Conservation (phyloP, 2,797 vertebrate genomes). For the Rhinatrema bivittatum region DNA sequence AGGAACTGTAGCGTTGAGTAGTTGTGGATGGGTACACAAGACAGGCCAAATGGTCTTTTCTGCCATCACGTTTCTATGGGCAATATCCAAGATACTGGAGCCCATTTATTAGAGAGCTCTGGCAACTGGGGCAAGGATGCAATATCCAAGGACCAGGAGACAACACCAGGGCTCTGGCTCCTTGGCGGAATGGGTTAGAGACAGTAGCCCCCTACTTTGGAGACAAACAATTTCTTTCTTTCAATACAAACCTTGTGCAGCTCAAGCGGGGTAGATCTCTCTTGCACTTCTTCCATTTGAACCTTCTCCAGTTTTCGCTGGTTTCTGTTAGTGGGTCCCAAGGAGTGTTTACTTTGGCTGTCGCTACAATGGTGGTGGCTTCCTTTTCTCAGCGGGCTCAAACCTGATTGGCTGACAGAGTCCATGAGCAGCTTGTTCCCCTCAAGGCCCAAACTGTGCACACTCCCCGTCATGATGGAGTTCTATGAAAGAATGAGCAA, state of each 20-base stretch:
- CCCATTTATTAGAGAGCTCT: no score
- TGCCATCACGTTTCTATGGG: no score
- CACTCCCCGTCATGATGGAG: constrained; percentile 88
- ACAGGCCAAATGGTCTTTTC: no score
- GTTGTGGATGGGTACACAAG: no score
- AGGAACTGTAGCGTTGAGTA: no score
- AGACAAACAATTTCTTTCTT: neutral
- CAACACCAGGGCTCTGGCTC: no score
- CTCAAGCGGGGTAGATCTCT: constrained; percentile 77
- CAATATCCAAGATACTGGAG: no score
- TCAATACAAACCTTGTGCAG: constrained; percentile 81
- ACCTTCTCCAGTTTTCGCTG: constrained; percentile 77
- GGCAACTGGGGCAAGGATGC: no score
- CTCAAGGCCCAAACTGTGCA: constrained; percentile 79
- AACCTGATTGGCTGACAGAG: constrained; percentile 36
- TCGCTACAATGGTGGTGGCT: constrained; percentile 28
- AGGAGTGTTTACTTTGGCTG: constrained; percentile 39
- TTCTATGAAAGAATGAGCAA: constrained; percentile 55
- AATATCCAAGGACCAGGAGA: no score
- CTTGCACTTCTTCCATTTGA: constrained; percentile 81
- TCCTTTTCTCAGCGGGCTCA: constrained; percentile 50
- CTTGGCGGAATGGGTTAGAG: no score
- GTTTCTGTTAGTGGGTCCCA: constrained; percentile 37
- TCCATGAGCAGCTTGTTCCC: constrained; percentile 62
- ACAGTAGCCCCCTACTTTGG: no score